Evolutionary conservation across 2,888 invertebrate species (phyloP), one percentile per base, ranked within the genome.

Genomic region (Acholoe squamosa): DNA sequence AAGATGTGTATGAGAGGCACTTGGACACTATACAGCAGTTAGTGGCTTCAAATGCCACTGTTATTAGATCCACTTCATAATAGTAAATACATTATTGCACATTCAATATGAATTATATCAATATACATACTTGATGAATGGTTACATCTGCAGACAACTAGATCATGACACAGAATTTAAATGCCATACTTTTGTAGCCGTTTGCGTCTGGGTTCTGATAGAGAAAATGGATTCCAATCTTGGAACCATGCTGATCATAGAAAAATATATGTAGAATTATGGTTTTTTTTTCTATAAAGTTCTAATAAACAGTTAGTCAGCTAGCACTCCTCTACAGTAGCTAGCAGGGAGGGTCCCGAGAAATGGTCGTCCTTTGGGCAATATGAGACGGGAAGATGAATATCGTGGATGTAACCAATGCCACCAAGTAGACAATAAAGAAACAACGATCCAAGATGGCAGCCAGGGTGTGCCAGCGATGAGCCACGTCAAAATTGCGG

Each of bases 371-470:
- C 31, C 25, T 25, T 19, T 22, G 25, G 14, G 76, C 25, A 25
- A 76, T 28, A 31, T 76, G 28, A n/a, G 76, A 76, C 3, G 91
- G 91, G 77, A 91, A 91, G 22, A 91, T 71, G 31, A 91, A 90
- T 0, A 86, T 25, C 0, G 89, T 61, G 14, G 91, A 90, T 12
- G 90, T 51, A 16, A 88, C 25, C 22, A 91, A 22, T 28, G 43
- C 91, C 34, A 91, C 33, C 33, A 91, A 34, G 52, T 90, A 91
- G 5, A 91, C 34, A 33, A 76, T 25, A 51, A 91, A 91, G 90
- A 91, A 90, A 22, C 91, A n/a, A n/a, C 91, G 52, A 51, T 91
- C 91, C 33, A 91, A 43, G 61, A 91, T 80, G 51, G 90, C 71
- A 7, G 90, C 91, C 52, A 91, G 80, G 22, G 88, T 84, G 71